Conservation (phyloP, 2,797 vertebrate species). For the Acipenser ruthenus region DNA sequence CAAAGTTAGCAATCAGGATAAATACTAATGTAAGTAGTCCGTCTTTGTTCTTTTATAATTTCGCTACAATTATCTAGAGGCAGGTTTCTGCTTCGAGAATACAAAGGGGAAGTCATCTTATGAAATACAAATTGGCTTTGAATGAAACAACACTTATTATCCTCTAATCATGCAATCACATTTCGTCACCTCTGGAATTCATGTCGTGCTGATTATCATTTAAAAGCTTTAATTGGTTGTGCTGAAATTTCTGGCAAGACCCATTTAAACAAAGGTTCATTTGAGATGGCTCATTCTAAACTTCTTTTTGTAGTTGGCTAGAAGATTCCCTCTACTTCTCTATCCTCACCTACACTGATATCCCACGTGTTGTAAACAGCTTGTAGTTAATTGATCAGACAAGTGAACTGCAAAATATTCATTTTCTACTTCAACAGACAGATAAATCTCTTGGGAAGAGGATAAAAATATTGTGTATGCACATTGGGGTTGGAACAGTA, state of each 20-base stretch:
- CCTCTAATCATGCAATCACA: conserved; percentile 62
- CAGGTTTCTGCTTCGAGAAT: too few relatives aligned
- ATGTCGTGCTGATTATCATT: conserved; percentile 67
- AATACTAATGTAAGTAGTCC: too few relatives aligned
- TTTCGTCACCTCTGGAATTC: conserved; percentile 67
- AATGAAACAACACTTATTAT: conserved; percentile 61
- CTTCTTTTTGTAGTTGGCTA: conserved; percentile 54
- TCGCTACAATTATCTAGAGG: too few relatives aligned
- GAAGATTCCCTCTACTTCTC: conserved; percentile 71
- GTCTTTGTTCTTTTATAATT: too few relatives aligned
- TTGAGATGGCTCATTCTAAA: conserved; percentile 60
- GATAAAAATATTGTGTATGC: conserved; percentile 97
- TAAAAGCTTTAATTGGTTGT: conserved; percentile 76
- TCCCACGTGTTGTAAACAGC: conserved; percentile 89
- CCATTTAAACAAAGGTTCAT: conserved; percentile 39
- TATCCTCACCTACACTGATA: conserved; percentile 75
- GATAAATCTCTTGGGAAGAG: conserved; percentile 95
- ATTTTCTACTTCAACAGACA: conserved; percentile 99
- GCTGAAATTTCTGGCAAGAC: conserved; percentile 59
- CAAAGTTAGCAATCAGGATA: too few relatives aligned
- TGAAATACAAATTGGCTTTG: conserved; percentile 42
- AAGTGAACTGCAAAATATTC: conserved; percentile 99
- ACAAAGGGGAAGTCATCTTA: too few relatives aligned
- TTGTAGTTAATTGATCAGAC: conserved; percentile 99
- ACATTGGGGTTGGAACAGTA: conserved; percentile 73